These are phyloP conservation scores for Falco rusticolus DNA, from an alignment of 2,797 vertebrate genomes.

Conservation along the genomic window DNA sequence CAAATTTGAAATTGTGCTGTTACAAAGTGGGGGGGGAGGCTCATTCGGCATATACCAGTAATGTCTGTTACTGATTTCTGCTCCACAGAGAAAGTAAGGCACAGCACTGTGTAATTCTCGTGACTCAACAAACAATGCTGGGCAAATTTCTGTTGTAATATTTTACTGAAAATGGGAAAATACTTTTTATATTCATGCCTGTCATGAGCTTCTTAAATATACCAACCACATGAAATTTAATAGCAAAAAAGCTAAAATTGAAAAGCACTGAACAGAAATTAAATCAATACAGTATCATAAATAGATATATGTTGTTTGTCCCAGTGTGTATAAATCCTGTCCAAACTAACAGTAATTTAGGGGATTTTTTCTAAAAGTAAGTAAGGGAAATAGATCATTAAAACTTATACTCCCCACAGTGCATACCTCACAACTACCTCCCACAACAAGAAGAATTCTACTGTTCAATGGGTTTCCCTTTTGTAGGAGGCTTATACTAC, in stretches of 20 bases:
- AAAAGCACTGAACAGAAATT: neutral
- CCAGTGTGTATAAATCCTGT: neutral
- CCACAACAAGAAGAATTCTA: neutral
- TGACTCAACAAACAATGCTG: neutral
- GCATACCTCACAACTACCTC: neutral
- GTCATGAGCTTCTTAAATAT: neutral
- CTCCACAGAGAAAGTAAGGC: neutral
- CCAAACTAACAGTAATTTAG: neutral
- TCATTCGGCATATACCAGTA: neutral
- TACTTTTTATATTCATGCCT: neutral
- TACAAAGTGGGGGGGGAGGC: neutral
- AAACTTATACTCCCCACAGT: neutral
- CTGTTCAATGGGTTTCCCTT: neutral
- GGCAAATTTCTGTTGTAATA: neutral
- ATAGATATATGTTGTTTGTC: neutral
- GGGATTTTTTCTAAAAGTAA: neutral
- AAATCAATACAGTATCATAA: neutral
- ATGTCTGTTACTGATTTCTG: neutral
- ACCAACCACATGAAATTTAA: neutral
- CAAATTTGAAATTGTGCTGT: neutral
- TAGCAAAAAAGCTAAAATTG: neutral
- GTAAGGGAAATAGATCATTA: neutral
- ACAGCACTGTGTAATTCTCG: neutral
- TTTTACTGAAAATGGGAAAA: neutral
- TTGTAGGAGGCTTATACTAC: neutral